phyloP scores from a whole-genome alignment of 2,888 invertebrate species.

The Apamea monoglypha region DNA sequence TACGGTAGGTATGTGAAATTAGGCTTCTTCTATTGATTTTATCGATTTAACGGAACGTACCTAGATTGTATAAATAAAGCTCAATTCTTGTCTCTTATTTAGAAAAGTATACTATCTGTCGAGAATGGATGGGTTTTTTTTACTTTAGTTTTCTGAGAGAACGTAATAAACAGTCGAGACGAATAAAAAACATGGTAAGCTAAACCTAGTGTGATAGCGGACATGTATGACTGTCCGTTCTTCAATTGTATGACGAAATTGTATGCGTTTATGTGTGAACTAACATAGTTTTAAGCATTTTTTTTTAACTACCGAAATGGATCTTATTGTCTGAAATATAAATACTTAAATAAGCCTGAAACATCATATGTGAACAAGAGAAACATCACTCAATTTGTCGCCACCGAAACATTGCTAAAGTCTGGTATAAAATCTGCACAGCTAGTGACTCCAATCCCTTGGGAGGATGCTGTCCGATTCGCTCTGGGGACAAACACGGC shows the following conservation, averaged over 20 bases:
- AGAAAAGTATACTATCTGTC: background rate
- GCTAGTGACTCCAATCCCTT: constrained; percentile 42
- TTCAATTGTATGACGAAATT: too few species aligned
- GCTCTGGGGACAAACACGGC: constrained; percentile 41
- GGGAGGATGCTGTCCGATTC: constrained; percentile 46
- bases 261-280: too few species aligned
- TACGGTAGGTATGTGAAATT: constrained; percentile 30
- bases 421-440: constrained; percentile 42
- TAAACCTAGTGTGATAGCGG: background rate
- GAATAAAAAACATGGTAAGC: background rate
- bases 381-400: constrained; percentile 12
- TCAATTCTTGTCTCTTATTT: background rate
- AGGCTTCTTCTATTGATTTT: constrained; percentile 12
- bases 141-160: background rate
- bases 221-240: too few species aligned
- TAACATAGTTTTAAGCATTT: too few species aligned
- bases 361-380: background rate
- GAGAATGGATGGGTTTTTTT: background rate
- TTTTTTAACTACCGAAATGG: too few species aligned
- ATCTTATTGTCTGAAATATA: too few species aligned
- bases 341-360: background rate
- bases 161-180: background rate
- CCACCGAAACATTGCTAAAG: constrained; percentile 9
- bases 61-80: background rate
- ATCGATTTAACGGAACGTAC: background rate